A percentile compares a stretch with the other conserved stretches of the same genome.
Evolutionary conservation across 2,113 vertebrate species (phyloP).

Genomic region (Canis aureus): DNA sequence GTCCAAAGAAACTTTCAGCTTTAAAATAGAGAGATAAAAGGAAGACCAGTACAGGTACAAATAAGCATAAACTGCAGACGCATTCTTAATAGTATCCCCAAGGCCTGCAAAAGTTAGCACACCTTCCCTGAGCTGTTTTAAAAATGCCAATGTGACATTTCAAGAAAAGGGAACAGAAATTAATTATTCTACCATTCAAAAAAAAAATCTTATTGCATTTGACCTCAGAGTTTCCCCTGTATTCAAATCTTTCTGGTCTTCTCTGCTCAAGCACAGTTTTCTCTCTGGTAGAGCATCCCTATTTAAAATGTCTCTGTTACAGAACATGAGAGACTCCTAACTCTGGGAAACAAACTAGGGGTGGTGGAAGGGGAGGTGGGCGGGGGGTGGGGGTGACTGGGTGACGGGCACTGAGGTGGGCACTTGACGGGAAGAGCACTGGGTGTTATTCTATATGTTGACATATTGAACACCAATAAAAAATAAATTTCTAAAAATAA

Average conservation of each 20-base stretch:
- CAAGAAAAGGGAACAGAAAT: constrained; percentile 19
- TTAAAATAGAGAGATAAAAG: constrained; percentile 18
- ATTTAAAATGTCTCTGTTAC: background rate
- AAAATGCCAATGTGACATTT: constrained; percentile 7
- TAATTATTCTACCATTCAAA: background rate
- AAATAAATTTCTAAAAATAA: too few relatives aligned
- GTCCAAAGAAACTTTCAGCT: background rate
- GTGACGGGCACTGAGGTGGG: too few relatives aligned
- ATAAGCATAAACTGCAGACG: background rate
- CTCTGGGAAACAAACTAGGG: too few relatives aligned
- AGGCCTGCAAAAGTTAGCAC: background rate
- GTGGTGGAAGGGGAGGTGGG: too few relatives aligned
- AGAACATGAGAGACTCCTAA: background rate
- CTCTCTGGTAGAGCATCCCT: background rate
- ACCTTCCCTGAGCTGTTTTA: background rate
- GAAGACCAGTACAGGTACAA: background rate
- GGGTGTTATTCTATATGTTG: too few relatives aligned
- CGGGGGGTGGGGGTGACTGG: too few relatives aligned
- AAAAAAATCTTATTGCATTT: background rate
- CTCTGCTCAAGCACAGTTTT: background rate
- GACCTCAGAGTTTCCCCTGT: background rate
- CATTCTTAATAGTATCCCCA: background rate
- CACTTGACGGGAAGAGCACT: too few relatives aligned
- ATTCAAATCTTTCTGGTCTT: background rate
- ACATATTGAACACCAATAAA: too few relatives aligned